Conservation (phyloP, 2,797 vertebrate genomes). For the Onychomys torridus region DNA sequence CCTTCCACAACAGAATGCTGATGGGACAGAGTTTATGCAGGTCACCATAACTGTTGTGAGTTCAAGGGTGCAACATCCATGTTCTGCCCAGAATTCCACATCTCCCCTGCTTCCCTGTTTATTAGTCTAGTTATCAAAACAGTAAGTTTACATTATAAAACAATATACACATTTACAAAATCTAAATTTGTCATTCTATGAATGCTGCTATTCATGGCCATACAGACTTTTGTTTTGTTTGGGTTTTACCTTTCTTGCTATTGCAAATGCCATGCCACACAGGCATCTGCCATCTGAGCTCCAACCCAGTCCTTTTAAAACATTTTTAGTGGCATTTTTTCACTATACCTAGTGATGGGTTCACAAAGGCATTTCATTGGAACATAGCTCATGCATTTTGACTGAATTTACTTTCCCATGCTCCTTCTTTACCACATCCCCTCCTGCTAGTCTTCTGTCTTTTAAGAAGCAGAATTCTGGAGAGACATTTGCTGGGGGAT, state of each 20-base stretch:
- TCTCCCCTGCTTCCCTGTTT: background rate
- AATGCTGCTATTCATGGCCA: background rate
- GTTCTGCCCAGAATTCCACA: background rate
- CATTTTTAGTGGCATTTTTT: background rate
- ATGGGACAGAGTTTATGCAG: background rate
- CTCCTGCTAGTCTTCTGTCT: background rate
- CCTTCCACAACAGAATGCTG: background rate
- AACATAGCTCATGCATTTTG: background rate
- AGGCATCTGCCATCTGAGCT: background rate
- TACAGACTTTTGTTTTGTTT: background rate
- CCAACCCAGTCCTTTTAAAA: background rate
- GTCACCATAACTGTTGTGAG: background rate
- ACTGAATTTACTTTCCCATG: background rate
- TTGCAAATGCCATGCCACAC: background rate
- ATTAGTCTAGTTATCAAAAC: slow-evolving; percentile 45
- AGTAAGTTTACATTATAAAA: slow-evolving; percentile 5
- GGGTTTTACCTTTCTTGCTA: slow-evolving; percentile 12
- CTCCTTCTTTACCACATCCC: too few relatives aligned
- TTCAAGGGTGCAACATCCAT: too few relatives aligned
- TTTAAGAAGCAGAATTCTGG: slow-evolving; percentile 12
- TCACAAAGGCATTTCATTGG: background rate
- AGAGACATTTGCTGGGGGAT: background rate
- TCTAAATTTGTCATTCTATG: background rate
- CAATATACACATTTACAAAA: slow-evolving; percentile 2
- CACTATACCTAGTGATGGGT: too few relatives aligned